These are phyloP conservation scores for Drosophila mimetica DNA, from an alignment of 2,888 invertebrate species.

Conservation along the genomic window DNA sequence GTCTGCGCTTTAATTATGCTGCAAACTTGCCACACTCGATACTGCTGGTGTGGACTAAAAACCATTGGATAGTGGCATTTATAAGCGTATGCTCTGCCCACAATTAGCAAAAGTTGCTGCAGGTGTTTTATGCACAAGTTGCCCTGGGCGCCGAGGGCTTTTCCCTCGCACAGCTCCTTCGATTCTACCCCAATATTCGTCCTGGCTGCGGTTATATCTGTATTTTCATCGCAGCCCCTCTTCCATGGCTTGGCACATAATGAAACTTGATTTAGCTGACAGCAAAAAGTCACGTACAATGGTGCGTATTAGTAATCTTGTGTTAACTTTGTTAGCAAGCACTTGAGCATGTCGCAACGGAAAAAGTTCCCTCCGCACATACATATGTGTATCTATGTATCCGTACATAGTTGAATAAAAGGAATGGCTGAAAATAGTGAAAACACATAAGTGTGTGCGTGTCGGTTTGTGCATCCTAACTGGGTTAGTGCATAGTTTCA, in stretches of 20 bases:
- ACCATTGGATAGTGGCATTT: constrained; percentile 17
- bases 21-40: constrained; percentile 60
- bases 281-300: constrained; percentile 77
- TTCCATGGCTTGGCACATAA: constrained; percentile 56
- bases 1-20: constrained; percentile 71
- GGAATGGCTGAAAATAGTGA: constrained; percentile 18
- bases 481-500: constrained; percentile 45
- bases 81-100: constrained; percentile 26
- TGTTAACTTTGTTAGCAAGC: constrained; percentile 71
- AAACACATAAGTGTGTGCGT: constrained; percentile 12
- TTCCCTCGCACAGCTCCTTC: neutral
- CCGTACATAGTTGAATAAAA: neutral
- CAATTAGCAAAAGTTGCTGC: constrained; percentile 41
- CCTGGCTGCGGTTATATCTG: constrained; percentile 33
- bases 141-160: neutral
- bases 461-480: constrained; percentile 31
- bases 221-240: constrained; percentile 34
- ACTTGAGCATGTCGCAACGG: constrained; percentile 58
- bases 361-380: constrained; percentile 16
- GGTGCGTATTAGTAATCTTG: constrained; percentile 75
- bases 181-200: constrained; percentile 17
- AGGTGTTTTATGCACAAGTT: constrained; percentile 35
- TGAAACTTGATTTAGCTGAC: constrained; percentile 77
- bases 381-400: constrained; percentile 6
- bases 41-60: constrained; percentile 57